Evolutionary conservation across 2,113 vertebrate genomes (phyloP).

Genomic region (Entosphenus tridentatus): DNA sequence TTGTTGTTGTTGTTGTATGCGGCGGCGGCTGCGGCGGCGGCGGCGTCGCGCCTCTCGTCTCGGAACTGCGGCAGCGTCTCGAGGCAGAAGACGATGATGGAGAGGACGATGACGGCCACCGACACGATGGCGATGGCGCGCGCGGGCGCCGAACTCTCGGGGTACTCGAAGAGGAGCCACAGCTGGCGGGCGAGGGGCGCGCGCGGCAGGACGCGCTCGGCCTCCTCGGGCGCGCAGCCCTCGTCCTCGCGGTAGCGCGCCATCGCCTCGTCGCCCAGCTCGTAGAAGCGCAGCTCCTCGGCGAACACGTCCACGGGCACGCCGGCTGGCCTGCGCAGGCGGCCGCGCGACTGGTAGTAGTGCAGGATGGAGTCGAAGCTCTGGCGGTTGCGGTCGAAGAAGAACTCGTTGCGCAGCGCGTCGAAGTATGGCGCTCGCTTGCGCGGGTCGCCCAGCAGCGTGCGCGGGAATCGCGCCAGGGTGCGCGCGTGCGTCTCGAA

Average conservation of each 20-base stretch:
- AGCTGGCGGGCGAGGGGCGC: slow-evolving; percentile 32
- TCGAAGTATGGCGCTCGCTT: neutral
- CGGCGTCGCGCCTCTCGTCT: slow-evolving; percentile 25
- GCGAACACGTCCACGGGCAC: slow-evolving; percentile 64
- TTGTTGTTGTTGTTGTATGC: too few species aligned
- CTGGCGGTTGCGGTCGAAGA: slow-evolving; percentile 43
- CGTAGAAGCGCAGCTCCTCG: slow-evolving; percentile 70
- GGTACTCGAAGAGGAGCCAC: slow-evolving; percentile 73
- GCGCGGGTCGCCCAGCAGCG: neutral
- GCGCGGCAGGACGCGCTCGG: slow-evolving; percentile 28
- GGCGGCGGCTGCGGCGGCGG: too few species aligned
- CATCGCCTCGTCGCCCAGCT: slow-evolving; percentile 44
- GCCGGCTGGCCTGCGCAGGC: slow-evolving; percentile 45
- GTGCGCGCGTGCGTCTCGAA: slow-evolving; percentile 3
- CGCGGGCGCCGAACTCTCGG: slow-evolving; percentile 51
- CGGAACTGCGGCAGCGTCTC: slow-evolving; percentile 70
- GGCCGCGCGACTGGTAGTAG: slow-evolving; percentile 67
- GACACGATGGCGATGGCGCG: slow-evolving; percentile 64
- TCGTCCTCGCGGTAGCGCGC: slow-evolving; percentile 54
- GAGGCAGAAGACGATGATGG: slow-evolving; percentile 74
- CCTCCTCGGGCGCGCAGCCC: slow-evolving; percentile 40
- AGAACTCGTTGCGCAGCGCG: slow-evolving; percentile 26
- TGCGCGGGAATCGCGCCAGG: neutral
- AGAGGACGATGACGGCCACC: slow-evolving; percentile 66
- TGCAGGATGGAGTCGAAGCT: slow-evolving; percentile 64